Evolutionary conservation across 2,797 vertebrate species (phyloP).

Genomic region (Gallirallus australis): DNA sequence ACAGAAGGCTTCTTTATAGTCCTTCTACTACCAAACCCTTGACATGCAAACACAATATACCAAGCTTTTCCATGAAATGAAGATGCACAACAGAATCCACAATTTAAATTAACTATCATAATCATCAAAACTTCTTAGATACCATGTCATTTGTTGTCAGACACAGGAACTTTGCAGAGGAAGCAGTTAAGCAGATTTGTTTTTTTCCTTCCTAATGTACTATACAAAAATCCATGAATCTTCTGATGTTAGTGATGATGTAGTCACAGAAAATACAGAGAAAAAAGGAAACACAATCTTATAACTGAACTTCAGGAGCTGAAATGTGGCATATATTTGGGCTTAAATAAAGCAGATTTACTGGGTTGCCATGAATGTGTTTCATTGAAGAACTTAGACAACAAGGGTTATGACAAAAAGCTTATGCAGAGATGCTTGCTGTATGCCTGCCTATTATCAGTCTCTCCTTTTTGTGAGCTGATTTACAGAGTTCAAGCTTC

Average conservation of each 20-base stretch:
- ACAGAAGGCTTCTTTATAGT: no score
- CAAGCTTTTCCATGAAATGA: background rate
- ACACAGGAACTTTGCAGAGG: background rate
- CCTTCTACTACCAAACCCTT: no score
- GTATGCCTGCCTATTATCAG: background rate
- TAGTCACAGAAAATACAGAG: background rate
- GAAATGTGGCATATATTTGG: background rate
- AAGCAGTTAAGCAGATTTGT: background rate
- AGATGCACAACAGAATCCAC: background rate
- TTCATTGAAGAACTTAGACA: background rate
- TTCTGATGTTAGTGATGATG: background rate
- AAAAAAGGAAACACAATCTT: background rate
- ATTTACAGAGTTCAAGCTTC: conserved; percentile 18
- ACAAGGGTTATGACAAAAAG: background rate
- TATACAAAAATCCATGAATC: background rate
- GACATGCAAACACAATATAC: no score
- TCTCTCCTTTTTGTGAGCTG: background rate
- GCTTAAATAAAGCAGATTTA: background rate
- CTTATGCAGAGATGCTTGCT: background rate
- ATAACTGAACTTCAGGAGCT: background rate
- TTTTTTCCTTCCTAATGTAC: background rate
- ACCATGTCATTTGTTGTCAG: background rate
- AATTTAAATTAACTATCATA: background rate
- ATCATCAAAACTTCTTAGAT: background rate
- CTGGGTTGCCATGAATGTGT: background rate